Base-by-base conservation (phyloP, 2,797 vertebrate genomes). In the Hylomyscus alleni region DNA sequence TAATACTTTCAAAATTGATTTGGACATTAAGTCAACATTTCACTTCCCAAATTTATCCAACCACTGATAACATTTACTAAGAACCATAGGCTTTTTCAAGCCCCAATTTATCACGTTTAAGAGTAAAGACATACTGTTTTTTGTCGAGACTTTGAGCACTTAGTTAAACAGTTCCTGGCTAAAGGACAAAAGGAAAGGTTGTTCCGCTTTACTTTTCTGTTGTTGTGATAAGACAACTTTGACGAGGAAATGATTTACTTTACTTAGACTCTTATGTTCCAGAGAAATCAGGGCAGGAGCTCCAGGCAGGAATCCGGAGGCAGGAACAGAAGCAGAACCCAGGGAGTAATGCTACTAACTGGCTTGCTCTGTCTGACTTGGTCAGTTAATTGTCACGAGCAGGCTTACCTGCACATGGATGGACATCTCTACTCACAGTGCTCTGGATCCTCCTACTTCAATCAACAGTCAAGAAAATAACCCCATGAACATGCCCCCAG, bases 41-140 rank as follows among this genome's bases (percentile, higher is more conserved):
- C 22, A 85, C 50, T 94, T 93, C 75, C 83, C n/a, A 84, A 13
- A 87, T 82, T 81, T 72, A 83, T 76, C 91, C 47, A 90, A 54
- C 17, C 11, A 89, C 37, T 91, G 22, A 3, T 17, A 77, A n/a
- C 52, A 47, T 54, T 54, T 88, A 84, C 3, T 54, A n/a, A 47
- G 0, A 4, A 40, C 4, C 12, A 15, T 2, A 62, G 15, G 69
- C 1, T 58, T 95, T 56, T n/a, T 13, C 19, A 87, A 11, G 83
- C 3, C 62, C 3, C 31, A 90, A 65, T 3, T 17, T 86, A 75
- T 2, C 6, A 24, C 31, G n/a, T 6, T 93, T 83, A 78, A 19
- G 9, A 65, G 82, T 77, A 95, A 84, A 73, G 29, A 44, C 8
- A 81, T 6, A 69, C 22, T 67, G 13, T 65, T 0, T 20, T 85